Base-by-base conservation (phyloP, 2,113 vertebrate genomes). In the Regulus satrapa region DNA sequence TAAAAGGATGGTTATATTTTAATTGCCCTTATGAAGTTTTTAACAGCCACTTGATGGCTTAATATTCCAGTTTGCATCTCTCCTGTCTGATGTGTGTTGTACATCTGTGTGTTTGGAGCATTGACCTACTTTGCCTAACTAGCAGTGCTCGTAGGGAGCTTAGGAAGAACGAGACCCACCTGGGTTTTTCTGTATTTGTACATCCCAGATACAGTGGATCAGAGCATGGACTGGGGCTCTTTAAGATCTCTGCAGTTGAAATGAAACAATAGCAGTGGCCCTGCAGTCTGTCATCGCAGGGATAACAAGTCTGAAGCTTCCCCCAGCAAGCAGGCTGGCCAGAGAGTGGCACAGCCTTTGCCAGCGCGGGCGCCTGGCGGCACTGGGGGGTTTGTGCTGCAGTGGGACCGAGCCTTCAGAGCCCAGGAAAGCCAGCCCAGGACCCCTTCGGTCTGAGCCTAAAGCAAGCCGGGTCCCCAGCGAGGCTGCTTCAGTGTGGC, bases 41-140 rank as follows among this genome's bases (percentile, higher is more conserved):
- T 87, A 92, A 73, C 82, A 88, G 74, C 49, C 40, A 20, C 78
- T 59, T 51, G 34, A 74, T 8, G 8, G 63, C 28, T 92, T 90
- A 73, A 69, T 71, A 51, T 34, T 89, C 54, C 29, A 4, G 41
- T 83, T 79, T 77, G 67, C 4, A 5, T 64, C 49, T 68, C 62
- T 51, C n/a, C 12, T 25, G 69, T 25, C 58, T 75, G 41, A 26
- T 43, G 46, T 17, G 34, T 7, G 0, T 46, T 5, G 9, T 46
- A 28, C 3, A 3, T 29, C 79, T 73, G 23, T 12, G 38, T 43
- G 78, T 43, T 64, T 77, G 71, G 34, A 82, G 78, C 34, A 1
- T 75, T 88, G 92, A 92, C 90, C 85, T 92, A 74, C 67, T 95
- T 94, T 62, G 67, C 43, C 85, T 77, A 34, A 76, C 74, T n/a